phyloP scores from a whole-genome alignment of 2,888 invertebrate species.

The Autographa pulchrina region DNA sequence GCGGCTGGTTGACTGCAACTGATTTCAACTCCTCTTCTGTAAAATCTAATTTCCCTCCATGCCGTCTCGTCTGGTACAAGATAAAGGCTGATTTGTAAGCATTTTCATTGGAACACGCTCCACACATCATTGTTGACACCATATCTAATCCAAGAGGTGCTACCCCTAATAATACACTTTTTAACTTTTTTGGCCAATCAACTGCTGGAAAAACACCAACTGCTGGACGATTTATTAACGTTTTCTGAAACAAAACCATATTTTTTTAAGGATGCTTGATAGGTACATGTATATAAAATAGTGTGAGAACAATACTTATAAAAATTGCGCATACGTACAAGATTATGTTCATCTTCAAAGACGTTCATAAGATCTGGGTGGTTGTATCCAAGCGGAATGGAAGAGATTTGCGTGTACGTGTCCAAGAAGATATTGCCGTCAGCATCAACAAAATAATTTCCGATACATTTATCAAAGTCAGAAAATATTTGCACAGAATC shows the following conservation, averaged over 20 bases:
- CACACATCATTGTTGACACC: slow-evolving; percentile 99
- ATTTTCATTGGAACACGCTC: slow-evolving; percentile 99
- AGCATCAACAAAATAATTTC: slow-evolving; percentile 98
- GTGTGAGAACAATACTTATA: too few relatives aligned
- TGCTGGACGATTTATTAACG: slow-evolving; percentile 97
- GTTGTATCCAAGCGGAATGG: slow-evolving; percentile 97
- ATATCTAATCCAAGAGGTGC: slow-evolving; percentile 94
- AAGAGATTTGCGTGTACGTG: slow-evolving; percentile 98
- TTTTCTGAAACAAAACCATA: slow-evolving; percentile 87
- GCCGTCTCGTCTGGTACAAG: slow-evolving; percentile 93
- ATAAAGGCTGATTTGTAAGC: slow-evolving; percentile 98
- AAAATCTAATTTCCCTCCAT: slow-evolving; percentile 92
- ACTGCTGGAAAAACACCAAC: slow-evolving; percentile 97
- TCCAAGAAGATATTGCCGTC: slow-evolving; percentile 97
- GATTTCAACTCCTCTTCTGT: slow-evolving; percentile 93
- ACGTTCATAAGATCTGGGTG: slow-evolving; percentile 95
- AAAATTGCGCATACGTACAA: slow-evolving; percentile 88
- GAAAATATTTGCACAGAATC: slow-evolving; percentile 96
- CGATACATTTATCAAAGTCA: slow-evolving; percentile 97
- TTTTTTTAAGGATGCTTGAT: too few relatives aligned
- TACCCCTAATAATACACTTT: slow-evolving; percentile 92
- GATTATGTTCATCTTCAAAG: slow-evolving; percentile 92
- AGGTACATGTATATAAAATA: too few relatives aligned
- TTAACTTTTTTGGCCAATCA: slow-evolving; percentile 95
- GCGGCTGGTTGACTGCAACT: slow-evolving; percentile 95